Conservation (phyloP, 1,140 invertebrate species). For the Lerema accius region DNA sequence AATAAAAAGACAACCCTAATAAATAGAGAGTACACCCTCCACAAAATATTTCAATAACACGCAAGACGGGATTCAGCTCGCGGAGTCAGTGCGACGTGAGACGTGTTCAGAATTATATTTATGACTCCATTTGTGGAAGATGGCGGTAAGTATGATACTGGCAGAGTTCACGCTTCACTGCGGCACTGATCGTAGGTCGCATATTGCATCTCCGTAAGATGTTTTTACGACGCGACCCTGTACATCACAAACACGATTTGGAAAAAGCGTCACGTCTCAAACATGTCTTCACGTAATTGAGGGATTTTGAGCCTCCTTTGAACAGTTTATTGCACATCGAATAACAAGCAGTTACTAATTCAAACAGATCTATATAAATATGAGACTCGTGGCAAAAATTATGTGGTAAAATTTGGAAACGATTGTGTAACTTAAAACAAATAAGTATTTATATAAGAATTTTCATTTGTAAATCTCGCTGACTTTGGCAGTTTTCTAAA, state of each 20-base stretch:
- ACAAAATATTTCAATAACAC: constrained; percentile 30
- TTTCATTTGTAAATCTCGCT: no score
- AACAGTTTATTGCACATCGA: background rate
- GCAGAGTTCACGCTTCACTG: background rate
- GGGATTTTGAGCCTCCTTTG: background rate
- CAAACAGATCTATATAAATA: no score
- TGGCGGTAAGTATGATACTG: background rate
- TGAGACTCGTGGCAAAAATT: no score
- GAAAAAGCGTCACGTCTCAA: no score
- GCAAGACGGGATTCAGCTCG: constrained; percentile 20
- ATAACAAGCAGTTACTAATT: no score
- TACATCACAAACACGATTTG: background rate
- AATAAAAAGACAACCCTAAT: constrained; percentile 32
- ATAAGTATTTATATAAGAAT: no score
- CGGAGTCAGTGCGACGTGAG: constrained; percentile 14
- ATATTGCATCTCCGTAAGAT: background rate
- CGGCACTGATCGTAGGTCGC: background rate
- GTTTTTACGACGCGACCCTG: background rate
- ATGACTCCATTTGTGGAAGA: constrained; percentile 3
- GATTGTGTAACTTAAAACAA: no score
- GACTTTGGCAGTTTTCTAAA: no score
- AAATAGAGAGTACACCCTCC: constrained; percentile 24
- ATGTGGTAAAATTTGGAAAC: no score
- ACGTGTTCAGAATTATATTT: constrained; percentile 25
- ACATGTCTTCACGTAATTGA: no score